Conservation (phyloP, 2,888 invertebrate genomes). For the Urechis unicinctus region DNA sequence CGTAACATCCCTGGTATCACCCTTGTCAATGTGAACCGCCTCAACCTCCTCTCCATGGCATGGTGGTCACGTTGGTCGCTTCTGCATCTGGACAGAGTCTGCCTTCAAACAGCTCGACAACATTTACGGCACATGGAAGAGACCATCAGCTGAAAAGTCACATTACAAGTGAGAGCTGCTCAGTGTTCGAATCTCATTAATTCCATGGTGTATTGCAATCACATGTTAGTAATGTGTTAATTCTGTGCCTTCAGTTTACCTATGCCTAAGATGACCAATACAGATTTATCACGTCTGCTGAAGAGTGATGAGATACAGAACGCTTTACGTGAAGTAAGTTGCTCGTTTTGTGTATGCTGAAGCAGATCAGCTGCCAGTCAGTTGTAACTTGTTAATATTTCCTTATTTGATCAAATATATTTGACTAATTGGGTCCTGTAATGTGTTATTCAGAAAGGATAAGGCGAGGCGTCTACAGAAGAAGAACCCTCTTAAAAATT, state of each 20-base stretch:
- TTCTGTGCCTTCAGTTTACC: too few species aligned
- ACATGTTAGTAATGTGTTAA: too few species aligned
- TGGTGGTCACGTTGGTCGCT: conserved; percentile 93
- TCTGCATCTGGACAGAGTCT: conserved; percentile 97
- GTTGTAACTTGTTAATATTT: too few species aligned
- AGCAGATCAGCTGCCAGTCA: too few species aligned
- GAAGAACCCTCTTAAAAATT: conserved; percentile 89
- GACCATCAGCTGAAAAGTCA: conserved; percentile 67
- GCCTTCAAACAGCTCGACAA: conserved; percentile 88
- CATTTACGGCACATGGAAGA: conserved; percentile 92
- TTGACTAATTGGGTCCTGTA: conserved; percentile 1
- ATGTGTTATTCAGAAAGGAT: conserved; percentile 34
- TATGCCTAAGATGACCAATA: conserved; percentile 95
- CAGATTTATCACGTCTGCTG: conserved; percentile 84
- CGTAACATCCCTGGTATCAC: conserved; percentile 64
- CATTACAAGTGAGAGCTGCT: too few species aligned
- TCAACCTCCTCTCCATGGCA: conserved; percentile 94
- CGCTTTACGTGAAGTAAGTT: conserved; percentile 78
- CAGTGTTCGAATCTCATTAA: too few species aligned
- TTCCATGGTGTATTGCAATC: too few species aligned
- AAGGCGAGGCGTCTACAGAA: conserved; percentile 69
- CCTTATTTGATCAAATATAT: too few species aligned
- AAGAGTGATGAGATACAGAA: conserved; percentile 93
- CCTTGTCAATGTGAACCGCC: conserved; percentile 79
- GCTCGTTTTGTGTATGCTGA: conserved; percentile 45